phyloP scores from a whole-genome alignment of 53 echinoderm and acorn worm species.

The Holothuria scabra region DNA sequence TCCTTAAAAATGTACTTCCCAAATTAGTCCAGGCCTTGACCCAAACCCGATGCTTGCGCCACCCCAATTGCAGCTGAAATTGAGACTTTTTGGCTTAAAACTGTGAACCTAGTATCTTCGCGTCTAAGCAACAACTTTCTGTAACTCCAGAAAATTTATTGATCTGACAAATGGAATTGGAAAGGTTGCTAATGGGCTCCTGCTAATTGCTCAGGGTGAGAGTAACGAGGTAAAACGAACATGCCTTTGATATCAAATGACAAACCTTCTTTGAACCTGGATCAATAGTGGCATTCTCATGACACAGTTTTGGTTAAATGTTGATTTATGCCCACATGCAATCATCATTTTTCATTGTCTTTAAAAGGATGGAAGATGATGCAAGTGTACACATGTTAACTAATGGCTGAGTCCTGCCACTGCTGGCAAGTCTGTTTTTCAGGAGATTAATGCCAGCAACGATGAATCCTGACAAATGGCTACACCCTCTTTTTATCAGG shows the following conservation, averaged over 20 bases:
- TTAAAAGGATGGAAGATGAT: constrained; percentile 38
- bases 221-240: constrained; percentile 46
- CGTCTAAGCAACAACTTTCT: constrained; percentile 40
- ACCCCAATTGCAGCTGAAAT: constrained; percentile 25
- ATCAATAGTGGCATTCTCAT: constrained; percentile 44
- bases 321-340: constrained; percentile 44
- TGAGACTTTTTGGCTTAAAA: constrained; percentile 7
- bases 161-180: constrained; percentile 52
- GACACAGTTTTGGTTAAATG: constrained; percentile 45
- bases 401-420: too few species aligned
- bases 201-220: constrained; percentile 50
- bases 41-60: not conserved
- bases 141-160: constrained; percentile 48
- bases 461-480: too few species aligned
- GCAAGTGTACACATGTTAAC: constrained; percentile 36
- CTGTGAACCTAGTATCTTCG: constrained; percentile 8
- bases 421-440: too few species aligned
- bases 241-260: constrained; percentile 47
- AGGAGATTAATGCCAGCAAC: too few species aligned
- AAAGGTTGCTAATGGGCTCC: constrained; percentile 47
- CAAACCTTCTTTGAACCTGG: constrained; percentile 36
- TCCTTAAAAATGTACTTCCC: too few species aligned
- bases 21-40: constrained; percentile 31
- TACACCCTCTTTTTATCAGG: too few species aligned
- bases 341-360: constrained; percentile 47